A percentile compares a stretch with the other conserved stretches of the same genome.
phyloP scores from a whole-genome alignment of 1,140 invertebrate genomes.

The Drosophila subpulchrella region DNA sequence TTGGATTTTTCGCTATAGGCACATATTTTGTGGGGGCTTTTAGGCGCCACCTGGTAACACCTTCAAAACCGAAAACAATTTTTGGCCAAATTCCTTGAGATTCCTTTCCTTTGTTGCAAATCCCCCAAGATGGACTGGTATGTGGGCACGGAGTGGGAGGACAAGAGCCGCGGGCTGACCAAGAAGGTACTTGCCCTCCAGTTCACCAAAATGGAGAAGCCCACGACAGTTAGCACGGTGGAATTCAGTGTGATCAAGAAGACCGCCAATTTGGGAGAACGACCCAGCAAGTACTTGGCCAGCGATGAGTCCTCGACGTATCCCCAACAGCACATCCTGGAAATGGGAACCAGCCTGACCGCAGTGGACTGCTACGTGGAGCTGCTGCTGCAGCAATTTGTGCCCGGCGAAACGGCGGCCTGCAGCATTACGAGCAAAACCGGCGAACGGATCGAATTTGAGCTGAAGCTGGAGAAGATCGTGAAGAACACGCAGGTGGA shows the following conservation, averaged over 20 bases:
- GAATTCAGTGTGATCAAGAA: constrained; percentile 55
- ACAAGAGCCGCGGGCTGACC: constrained; percentile 50
- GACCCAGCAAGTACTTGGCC: constrained; percentile 56
- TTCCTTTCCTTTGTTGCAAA: background rate
- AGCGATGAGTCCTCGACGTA: constrained; percentile 4
- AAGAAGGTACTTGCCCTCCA: constrained; percentile 66
- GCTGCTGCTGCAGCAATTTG: constrained; percentile 74
- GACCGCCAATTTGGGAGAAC: constrained; percentile 38
- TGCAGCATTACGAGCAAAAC: constrained; percentile 67
- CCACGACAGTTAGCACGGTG: constrained; percentile 52
- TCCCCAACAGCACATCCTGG: constrained; percentile 43
- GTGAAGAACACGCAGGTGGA: constrained; percentile 55
- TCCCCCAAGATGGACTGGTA: constrained; percentile 71
- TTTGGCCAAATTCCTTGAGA: background rate
- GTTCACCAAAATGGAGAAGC: constrained; percentile 62
- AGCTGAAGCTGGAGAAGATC: constrained; percentile 61
- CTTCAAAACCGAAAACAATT: background rate
- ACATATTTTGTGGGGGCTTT: background rate
- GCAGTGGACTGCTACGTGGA: constrained; percentile 80
- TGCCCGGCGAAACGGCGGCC: constrained; percentile 66
- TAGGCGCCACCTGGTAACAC: background rate
- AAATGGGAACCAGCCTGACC: constrained; percentile 66
- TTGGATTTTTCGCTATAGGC: background rate
- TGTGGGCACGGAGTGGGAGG: constrained; percentile 71
- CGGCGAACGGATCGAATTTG: constrained; percentile 58